Conservation (phyloP, 2,113 vertebrate genomes). For the Colinus virginianus region DNA sequence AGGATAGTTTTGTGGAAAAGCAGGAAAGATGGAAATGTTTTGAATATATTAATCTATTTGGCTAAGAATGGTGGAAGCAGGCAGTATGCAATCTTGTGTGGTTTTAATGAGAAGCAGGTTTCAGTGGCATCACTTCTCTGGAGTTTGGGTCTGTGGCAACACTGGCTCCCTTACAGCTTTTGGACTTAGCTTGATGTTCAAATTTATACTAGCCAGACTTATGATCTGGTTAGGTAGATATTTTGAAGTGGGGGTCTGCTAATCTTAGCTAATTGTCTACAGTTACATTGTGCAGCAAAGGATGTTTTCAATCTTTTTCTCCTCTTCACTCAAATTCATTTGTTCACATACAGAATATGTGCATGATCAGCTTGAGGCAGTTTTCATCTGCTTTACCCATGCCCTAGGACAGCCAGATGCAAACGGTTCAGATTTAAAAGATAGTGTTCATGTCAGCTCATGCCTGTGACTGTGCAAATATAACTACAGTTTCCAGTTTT, state of each 20-base stretch:
- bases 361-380: background rate
- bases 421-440: background rate
- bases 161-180: background rate
- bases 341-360: background rate
- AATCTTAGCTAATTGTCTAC: background rate
- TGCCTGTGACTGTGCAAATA: background rate
- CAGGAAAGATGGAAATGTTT: accelerated
- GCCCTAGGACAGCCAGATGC: background rate
- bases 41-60: background rate
- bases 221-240: background rate
- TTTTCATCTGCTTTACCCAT: background rate
- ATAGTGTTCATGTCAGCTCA: background rate
- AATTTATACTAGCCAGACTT: background rate
- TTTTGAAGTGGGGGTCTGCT: background rate
- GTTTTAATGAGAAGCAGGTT: background rate
- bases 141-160: background rate
- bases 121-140: background rate
- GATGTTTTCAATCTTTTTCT: background rate
- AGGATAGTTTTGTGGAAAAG: background rate
- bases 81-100: background rate
- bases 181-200: background rate
- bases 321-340: background rate
- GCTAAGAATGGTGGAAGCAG: background rate
- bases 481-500: background rate
- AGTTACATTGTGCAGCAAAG: background rate